These are phyloP conservation scores for Habroteleia sp. DNA, from an alignment of 2,888 invertebrate genomes.

Conservation along the genomic window DNA sequence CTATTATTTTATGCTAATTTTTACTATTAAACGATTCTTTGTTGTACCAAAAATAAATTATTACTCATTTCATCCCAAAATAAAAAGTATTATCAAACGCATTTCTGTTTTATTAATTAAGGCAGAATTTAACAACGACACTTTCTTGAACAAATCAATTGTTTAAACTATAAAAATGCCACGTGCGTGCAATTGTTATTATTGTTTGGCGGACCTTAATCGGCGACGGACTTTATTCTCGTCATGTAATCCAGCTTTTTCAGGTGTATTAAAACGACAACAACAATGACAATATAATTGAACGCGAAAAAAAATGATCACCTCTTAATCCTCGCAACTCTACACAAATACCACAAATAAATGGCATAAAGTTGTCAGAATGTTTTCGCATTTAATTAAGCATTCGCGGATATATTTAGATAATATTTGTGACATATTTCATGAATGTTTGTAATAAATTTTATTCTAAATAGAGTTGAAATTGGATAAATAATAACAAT, in stretches of 20 bases:
- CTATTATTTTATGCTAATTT: constrained; percentile 27
- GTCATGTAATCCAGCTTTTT: constrained; percentile 45
- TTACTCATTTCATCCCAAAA: constrained; percentile 33
- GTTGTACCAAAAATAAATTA: constrained; percentile 57
- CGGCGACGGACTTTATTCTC: constrained; percentile 32
- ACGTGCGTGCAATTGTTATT: constrained; percentile 29
- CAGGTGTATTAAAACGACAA: constrained; percentile 9
- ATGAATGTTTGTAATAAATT: too few relatives aligned
- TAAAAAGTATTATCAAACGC: constrained; percentile 6
- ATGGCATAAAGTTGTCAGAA: too few relatives aligned
- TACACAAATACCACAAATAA: too few relatives aligned
- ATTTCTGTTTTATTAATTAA: too few relatives aligned
- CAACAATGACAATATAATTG: constrained; percentile 22
- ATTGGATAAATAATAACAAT: too few relatives aligned
- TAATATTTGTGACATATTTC: too few relatives aligned
- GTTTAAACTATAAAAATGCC: constrained; percentile 19
- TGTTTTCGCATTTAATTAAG: too few relatives aligned
- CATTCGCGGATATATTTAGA: too few relatives aligned
- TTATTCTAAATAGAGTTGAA: too few relatives aligned
- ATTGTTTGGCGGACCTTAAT: constrained; percentile 17
- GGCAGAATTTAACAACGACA: background rate
- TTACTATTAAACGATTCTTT: constrained; percentile 51
- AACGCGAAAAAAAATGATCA: background rate
- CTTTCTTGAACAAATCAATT: background rate
- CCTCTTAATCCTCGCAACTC: too few relatives aligned